Evolutionary conservation across 2,113 vertebrate species (phyloP).

Genomic region (Dromiciops gliroides): DNA sequence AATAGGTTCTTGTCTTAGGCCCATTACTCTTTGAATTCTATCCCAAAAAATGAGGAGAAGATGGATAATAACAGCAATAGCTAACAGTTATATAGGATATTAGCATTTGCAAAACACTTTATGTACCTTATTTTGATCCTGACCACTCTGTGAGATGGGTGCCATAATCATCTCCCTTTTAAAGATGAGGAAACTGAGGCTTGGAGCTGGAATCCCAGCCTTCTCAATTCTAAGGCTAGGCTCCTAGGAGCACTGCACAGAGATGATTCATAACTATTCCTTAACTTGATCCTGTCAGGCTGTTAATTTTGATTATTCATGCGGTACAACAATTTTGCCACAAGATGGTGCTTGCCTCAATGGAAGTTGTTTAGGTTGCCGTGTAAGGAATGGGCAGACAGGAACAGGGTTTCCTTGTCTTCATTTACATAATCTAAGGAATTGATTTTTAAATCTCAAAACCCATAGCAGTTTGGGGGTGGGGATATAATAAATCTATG

Average conservation of each 20-base stretch:
- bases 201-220: background rate
- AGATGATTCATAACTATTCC: background rate
- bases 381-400: background rate
- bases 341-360: background rate
- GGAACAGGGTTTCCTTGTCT: background rate
- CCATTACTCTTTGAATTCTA: background rate
- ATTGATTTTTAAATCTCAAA: background rate
- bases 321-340: background rate
- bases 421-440: background rate
- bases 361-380: background rate
- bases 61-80: background rate
- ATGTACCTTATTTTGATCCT: background rate
- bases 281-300: background rate
- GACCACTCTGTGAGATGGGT: background rate
- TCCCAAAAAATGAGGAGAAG: background rate
- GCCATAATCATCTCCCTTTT: background rate
- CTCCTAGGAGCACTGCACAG: background rate
- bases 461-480: background rate
- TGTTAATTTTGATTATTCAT: background rate
- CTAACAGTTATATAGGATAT: background rate
- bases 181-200: background rate
- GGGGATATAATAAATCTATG: background rate
- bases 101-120: background rate
- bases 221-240: background rate
- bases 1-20: background rate